Evolutionary conservation across 2,888 invertebrate species (phyloP), one percentile per base, ranked within the genome.

Genomic region (Mantis religiosa): DNA sequence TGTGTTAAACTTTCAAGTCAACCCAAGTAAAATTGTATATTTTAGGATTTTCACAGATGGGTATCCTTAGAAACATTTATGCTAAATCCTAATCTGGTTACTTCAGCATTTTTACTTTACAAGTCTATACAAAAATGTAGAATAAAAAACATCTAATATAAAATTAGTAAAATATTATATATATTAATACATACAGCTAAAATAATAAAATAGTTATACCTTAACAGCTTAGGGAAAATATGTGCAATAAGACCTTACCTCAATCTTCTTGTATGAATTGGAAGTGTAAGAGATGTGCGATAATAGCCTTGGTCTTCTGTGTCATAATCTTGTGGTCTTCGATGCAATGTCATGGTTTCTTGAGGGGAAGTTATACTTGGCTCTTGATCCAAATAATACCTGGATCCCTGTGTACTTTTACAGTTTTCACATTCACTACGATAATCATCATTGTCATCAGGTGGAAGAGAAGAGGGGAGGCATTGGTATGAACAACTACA

Each of bases 401-500:
- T 95, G 91, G 96, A 96, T 91, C 96, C 96, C 91, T 95, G 96
- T 8, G 96, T 95, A 87, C 96, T 96, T 93, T 97, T 97, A 93
- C 97, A 97, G 94, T 97, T 97, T 93, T 97, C 97, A 93, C 97
- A 97, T 93, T 97, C 97, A 93, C 96, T 97, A 91, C 97, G 95
- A 92, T 97, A 97, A 93, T 97, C 97, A 92, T 97, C 96, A 87
- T 95, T 94, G 88, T 95, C 95, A 90, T 94, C 94, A 90, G 93
- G 93, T 87, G 92, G 91, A 85, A 91, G 91, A 20, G 92, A 90
- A 0, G 91, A 90, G 89, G 91, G 91, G 27, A 90, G 84, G 84
- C 90, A 89, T n/a, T 88, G 90, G 86, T 89, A 90, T 12, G 90
- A 90, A 87, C 89, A 89, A 85, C 90, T 90, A 87, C 89, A 90